Percentiles rank a stretch among this genome's conserved stretches.
These are phyloP conservation scores for Plectrocnemia conspersa DNA, from an alignment of 1,140 invertebrate species.

Conservation along the genomic window DNA sequence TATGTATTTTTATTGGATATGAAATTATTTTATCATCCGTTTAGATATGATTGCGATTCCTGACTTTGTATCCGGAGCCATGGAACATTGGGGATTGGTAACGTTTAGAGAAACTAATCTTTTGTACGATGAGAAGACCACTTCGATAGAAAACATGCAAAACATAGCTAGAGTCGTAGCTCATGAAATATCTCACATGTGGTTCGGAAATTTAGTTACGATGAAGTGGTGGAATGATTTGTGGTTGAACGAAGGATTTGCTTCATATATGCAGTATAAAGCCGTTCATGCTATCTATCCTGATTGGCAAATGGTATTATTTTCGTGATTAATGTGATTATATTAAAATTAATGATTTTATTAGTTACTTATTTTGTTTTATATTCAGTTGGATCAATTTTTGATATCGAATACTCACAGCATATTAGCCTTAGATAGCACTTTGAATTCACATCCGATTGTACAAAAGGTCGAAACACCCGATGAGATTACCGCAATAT, in stretches of 20 bases:
- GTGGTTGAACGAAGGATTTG: conserved; percentile 92
- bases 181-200: conserved; percentile 91
- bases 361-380: neutral
- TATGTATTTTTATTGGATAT: neutral
- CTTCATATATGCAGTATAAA: conserved; percentile 80
- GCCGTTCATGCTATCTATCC: conserved; percentile 66
- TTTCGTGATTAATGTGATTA: neutral
- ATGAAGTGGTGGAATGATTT: conserved; percentile 92
- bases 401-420: conserved; percentile 64
- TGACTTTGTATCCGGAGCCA: conserved; percentile 91
- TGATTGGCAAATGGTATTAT: conserved; percentile 79
- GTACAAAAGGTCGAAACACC: conserved; percentile 77
- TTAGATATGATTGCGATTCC: conserved; percentile 89
- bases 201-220: conserved; percentile 89
- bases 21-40: conserved; percentile 36
- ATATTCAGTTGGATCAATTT: conserved; percentile 66
- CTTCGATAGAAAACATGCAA: conserved; percentile 71
- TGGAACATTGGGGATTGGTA: conserved; percentile 91
- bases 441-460: conserved; percentile 82
- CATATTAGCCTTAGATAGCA: conserved; percentile 73
- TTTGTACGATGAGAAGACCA: conserved; percentile 63
- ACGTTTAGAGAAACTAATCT: conserved; percentile 80
- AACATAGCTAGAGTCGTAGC: conserved; percentile 75
- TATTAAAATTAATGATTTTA: too few species aligned
- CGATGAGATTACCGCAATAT: conserved; percentile 87